phyloP scores from a whole-genome alignment of 2,797 vertebrate species.

The Eleutherodactylus coqui region DNA sequence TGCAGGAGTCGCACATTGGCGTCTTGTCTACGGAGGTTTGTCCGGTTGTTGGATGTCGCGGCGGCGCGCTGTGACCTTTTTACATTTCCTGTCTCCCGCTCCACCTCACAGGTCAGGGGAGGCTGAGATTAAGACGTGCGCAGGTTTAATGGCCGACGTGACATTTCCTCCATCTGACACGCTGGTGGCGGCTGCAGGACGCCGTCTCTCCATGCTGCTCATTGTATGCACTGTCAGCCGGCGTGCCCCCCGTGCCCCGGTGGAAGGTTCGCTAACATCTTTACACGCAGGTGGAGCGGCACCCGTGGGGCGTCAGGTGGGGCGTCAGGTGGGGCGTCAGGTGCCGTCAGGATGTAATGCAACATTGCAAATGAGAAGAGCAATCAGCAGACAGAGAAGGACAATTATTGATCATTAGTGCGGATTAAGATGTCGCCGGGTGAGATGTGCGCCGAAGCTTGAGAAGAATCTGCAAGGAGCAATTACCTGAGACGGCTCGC shows the following conservation, averaged over 20 bases:
- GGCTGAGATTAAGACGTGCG: constrained; percentile 67
- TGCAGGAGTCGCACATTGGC: constrained; percentile 57
- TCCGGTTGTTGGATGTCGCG: constrained; percentile 66
- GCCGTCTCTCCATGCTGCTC: constrained; percentile 53
- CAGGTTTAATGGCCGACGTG: constrained; percentile 67
- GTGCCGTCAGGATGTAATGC: constrained; percentile 1
- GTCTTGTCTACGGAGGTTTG: constrained; percentile 66
- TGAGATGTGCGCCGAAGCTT: background rate
- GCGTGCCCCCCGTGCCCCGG: constrained; percentile 26
- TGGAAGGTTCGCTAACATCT: constrained; percentile 25
- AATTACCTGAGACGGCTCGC: background rate
- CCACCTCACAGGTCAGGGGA: constrained; percentile 55
- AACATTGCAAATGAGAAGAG: constrained; percentile 38
- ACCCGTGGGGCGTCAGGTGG: constrained; percentile 39
- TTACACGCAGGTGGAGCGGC: constrained; percentile 13
- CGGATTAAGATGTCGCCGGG: constrained; percentile 41
- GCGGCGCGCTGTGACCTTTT: constrained; percentile 69
- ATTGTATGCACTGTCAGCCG: background rate
- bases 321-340: constrained; percentile 30
- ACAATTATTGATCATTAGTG: constrained; percentile 56
- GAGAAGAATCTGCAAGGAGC: background rate
- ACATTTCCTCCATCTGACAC: constrained; percentile 69
- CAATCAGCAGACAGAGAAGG: constrained; percentile 21
- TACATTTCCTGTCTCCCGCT: constrained; percentile 56
- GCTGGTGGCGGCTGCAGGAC: constrained; percentile 46